Conservation (phyloP, 53 echinoderm and acorn worm genomes). For the Crossaster papposus region DNA sequence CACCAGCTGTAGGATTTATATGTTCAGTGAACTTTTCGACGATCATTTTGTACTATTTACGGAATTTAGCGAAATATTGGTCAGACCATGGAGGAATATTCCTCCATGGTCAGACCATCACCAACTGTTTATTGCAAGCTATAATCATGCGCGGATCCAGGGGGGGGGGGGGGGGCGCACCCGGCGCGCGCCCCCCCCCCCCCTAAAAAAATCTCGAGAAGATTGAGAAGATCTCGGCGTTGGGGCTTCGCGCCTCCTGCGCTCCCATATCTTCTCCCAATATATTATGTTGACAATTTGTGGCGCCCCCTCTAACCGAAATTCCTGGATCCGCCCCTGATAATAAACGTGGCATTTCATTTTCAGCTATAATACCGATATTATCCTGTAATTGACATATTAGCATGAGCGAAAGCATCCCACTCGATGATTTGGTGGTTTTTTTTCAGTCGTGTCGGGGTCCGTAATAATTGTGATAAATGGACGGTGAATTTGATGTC, state of each 20-base stretch:
- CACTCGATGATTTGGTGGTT: neutral
- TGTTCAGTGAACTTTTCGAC: neutral
- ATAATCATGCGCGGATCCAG: no score
- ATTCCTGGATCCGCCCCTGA: no score
- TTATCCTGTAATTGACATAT: slow-evolving; percentile 21
- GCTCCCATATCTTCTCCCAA: no score
- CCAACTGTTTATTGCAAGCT: neutral
- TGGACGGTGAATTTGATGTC: slow-evolving; percentile 46
- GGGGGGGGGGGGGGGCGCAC: no score
- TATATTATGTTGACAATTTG: no score
- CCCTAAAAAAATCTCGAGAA: no score
- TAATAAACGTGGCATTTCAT: neutral
- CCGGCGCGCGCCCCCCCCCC: no score
- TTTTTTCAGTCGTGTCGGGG: neutral
- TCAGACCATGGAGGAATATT: no score
- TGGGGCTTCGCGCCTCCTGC: no score
- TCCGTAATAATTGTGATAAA: slow-evolving; percentile 47
- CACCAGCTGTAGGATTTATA: neutral
- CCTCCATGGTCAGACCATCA: no score
- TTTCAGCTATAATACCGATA: neutral
- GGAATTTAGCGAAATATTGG: neutral
- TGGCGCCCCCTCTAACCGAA: no score
- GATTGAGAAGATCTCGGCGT: no score
- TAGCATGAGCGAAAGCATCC: neutral
- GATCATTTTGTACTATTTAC: neutral